A percentile compares a stretch with the other conserved stretches of the same genome.
Conservation (phyloP, 2,113 vertebrate species). For the Leptobrachium ailaonicum region DNA sequence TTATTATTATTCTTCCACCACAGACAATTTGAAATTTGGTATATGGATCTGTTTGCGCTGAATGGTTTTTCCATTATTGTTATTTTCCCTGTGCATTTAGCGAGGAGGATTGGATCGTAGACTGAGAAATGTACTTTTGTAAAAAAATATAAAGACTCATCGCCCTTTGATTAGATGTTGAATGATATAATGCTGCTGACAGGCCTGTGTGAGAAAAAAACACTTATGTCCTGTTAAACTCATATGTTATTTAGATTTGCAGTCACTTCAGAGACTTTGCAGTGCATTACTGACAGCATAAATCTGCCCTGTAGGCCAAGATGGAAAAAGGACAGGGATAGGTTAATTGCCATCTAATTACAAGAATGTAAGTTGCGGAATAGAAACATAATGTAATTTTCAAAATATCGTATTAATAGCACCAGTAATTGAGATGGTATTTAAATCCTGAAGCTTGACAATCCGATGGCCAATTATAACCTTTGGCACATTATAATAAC, state of each 20-base stretch:
- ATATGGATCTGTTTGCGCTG: too few relatives aligned
- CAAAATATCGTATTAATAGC: constrained; percentile 7
- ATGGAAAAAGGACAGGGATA: constrained; percentile 14
- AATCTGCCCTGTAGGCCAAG: background rate
- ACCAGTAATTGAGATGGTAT: constrained; percentile 1
- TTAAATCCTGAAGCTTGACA: background rate
- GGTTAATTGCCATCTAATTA: constrained; percentile 18
- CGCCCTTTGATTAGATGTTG: background rate
- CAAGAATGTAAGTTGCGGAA: background rate
- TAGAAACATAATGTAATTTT: background rate
- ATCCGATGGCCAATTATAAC: background rate
- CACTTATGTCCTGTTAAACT: constrained; percentile 6
- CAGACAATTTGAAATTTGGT: too few relatives aligned
- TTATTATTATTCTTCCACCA: too few relatives aligned
- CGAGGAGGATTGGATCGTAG: too few relatives aligned
- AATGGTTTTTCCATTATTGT: too few relatives aligned
- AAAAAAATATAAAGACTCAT: too few relatives aligned
- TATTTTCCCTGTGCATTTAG: too few relatives aligned
- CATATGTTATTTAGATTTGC: constrained; percentile 5
- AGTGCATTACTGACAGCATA: constrained; percentile 8
- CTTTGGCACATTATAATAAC: constrained; percentile 6
- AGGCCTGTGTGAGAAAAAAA: constrained; percentile 3
- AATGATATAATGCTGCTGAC: constrained; percentile 12
- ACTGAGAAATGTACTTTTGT: too few relatives aligned
- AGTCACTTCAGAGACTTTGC: constrained; percentile 9